These are phyloP conservation scores for Chionodraco myersi DNA, from an alignment of 2,113 vertebrate species.

Conservation along the genomic window DNA sequence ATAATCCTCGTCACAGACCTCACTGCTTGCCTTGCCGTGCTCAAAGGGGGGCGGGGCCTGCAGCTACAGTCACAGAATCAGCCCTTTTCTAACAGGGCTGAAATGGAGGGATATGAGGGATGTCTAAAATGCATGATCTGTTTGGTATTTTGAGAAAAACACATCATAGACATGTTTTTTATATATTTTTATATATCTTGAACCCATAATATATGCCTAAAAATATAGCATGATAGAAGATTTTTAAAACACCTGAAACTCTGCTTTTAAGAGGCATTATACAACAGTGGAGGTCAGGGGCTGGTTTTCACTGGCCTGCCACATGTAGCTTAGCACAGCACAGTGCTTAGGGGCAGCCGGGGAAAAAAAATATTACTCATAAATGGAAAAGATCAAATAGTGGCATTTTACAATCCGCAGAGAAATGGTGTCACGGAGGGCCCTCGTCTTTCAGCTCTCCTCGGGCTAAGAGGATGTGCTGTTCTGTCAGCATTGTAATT, in stretches of 20 bases:
- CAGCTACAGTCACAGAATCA: no score
- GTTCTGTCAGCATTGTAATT: constrained; percentile 67
- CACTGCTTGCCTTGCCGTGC: no score
- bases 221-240: no score
- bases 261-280: background rate
- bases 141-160: no score
- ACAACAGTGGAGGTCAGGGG: constrained; percentile 26
- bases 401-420: constrained; percentile 73
- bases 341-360: constrained; percentile 31
- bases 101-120: no score
- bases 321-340: constrained; percentile 24
- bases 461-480: constrained; percentile 65
- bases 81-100: no score
- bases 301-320: constrained; percentile 17
- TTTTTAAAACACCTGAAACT: background rate
- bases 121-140: no score
- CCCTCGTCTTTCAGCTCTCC: constrained; percentile 53
- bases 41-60: no score
- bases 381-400: constrained; percentile 75
- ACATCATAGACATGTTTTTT: no score
- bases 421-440: constrained; percentile 65
- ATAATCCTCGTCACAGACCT: no score
- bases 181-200: no score
- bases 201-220: no score
- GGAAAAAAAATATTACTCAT: constrained; percentile 44